Conservation (phyloP, 2,888 invertebrate species). For the Yponomeuta cagnagella region DNA sequence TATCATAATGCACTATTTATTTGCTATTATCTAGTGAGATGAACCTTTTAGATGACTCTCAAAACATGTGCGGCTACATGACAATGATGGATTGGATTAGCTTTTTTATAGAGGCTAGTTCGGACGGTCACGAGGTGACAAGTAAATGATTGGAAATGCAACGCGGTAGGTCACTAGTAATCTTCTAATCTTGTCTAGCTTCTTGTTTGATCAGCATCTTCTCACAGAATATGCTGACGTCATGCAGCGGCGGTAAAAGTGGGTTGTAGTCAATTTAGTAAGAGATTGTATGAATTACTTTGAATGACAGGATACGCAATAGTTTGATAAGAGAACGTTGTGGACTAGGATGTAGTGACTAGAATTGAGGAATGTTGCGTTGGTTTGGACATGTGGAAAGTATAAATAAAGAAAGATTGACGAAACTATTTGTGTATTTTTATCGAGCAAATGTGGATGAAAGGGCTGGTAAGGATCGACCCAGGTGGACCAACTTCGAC, state of each 20-base stretch:
- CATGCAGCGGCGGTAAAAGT: conserved; percentile 15
- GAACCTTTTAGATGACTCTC: conserved; percentile 29
- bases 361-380: no score
- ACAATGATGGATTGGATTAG: conserved; percentile 45
- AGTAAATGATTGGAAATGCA: conserved; percentile 20
- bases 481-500: no score
- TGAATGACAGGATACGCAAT: no score
- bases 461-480: no score
- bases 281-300: no score
- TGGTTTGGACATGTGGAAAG: no score
- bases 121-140: conserved; percentile 16
- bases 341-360: no score
- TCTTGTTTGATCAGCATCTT: conserved; percentile 14
- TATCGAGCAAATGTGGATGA: no score
- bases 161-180: conserved; percentile 28
- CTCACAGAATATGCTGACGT: conserved; percentile 12
- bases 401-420: no score
- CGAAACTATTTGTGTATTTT: no score
- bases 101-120: conserved; percentile 29
- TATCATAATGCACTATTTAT: conserved; percentile 1
- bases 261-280: conserved; percentile 17
- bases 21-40: conserved; percentile 20
- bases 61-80: conserved; percentile 34
- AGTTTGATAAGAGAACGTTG: no score
- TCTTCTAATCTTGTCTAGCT: conserved; percentile 11